These are phyloP conservation scores for Margaritifera margaritifera DNA, from an alignment of 2,888 invertebrate species.

Conservation along the genomic window DNA sequence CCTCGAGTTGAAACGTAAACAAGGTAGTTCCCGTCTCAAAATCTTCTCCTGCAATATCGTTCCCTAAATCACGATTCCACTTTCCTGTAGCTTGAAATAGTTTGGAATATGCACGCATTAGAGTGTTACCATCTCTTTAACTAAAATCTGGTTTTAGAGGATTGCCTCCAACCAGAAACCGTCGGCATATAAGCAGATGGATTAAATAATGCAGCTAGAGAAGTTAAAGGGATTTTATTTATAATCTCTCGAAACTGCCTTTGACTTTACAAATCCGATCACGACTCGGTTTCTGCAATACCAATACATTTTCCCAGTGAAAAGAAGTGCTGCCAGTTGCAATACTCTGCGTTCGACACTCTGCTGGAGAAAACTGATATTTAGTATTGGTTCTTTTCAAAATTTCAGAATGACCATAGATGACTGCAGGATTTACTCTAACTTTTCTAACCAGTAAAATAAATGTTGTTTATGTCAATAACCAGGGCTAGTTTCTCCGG, in stretches of 20 bases:
- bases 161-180: constrained; percentile 13
- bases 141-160: constrained; percentile 19
- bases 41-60: constrained; percentile 4
- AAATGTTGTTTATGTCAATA: no score
- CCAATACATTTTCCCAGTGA: constrained; percentile 21
- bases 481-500: no score
- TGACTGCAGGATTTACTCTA: no score
- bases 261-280: constrained; percentile 19
- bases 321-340: constrained; percentile 9
- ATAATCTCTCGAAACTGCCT: constrained; percentile 13
- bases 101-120: constrained; percentile 12
- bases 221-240: constrained; percentile 18
- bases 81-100: constrained; percentile 8
- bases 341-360: constrained; percentile 15
- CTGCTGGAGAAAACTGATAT: constrained; percentile 17
- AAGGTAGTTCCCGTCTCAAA: constrained; percentile 10
- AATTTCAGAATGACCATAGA: no score
- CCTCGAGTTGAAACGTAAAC: constrained; percentile 17
- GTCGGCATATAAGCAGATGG: constrained; percentile 19
- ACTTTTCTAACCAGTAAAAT: no score
- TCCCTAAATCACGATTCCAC: constrained; percentile 11
- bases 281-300: constrained; percentile 14
- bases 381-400: constrained; percentile 12
- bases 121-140: background rate
- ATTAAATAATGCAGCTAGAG: constrained; percentile 13